Conservation (phyloP, 2,113 vertebrate species). For the Nothobranchius furzeri region DNA sequence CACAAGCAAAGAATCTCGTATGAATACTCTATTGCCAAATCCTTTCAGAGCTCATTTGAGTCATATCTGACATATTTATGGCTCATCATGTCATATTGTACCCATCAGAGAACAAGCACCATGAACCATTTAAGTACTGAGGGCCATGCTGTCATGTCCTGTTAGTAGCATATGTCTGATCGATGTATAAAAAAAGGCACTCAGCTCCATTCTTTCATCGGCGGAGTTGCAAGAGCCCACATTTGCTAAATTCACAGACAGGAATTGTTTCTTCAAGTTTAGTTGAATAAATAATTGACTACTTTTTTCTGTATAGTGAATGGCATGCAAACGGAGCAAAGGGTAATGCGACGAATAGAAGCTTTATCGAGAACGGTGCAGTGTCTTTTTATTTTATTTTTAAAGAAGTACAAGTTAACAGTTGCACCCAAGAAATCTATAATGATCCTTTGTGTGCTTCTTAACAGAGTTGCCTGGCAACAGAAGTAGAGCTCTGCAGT, state of each 20-base stretch:
- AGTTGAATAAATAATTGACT: constrained; percentile 32
- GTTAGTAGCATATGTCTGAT: constrained; percentile 73
- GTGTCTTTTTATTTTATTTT: constrained; percentile 35
- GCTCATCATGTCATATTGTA: constrained; percentile 74
- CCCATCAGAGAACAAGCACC: constrained; percentile 72
- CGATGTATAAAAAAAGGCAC: constrained; percentile 67
- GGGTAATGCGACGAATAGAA: constrained; percentile 38
- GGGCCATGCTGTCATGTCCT: constrained; percentile 75
- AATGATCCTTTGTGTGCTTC: constrained; percentile 71
- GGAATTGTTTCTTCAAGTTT: constrained; percentile 43
- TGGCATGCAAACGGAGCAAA: constrained; percentile 9
- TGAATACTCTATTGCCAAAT: constrained; percentile 63
- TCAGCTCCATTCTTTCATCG: constrained; percentile 57
- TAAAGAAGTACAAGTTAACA: constrained; percentile 61
- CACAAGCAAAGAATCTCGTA: constrained; percentile 64
- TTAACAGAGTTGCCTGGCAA: constrained; percentile 75
- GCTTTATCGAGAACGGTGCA: constrained; percentile 38
- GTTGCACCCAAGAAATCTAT: constrained; percentile 67
- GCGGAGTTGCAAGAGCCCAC: constrained; percentile 20
- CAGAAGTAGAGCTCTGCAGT: constrained; percentile 62
- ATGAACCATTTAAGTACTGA: constrained; percentile 78
- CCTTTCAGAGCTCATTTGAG: constrained; percentile 75
- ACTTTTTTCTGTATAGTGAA: constrained; percentile 41
- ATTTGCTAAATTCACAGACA: constrained; percentile 32
- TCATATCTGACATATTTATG: constrained; percentile 78